Percentiles rank a stretch among this genome's conserved stretches.
Evolutionary conservation across 2,797 vertebrate species (phyloP).

Genomic region (Acrossocheilus fasciatus): DNA sequence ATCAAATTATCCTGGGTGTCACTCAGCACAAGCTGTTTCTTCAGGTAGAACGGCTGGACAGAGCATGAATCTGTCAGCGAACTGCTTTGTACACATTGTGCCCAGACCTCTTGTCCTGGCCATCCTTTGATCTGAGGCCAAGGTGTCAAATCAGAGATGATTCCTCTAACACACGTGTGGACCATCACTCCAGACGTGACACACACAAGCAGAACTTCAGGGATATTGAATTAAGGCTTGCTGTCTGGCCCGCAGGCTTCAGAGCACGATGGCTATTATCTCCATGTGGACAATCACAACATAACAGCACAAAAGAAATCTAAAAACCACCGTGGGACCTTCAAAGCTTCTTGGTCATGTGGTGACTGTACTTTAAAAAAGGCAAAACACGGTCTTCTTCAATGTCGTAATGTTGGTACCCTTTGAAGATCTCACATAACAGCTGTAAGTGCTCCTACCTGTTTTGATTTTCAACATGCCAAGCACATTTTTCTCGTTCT

Average conservation of each 20-base stretch:
- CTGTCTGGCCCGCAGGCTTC: slow-evolving; percentile 56
- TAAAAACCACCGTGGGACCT: slow-evolving; percentile 4
- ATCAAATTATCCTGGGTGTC: slow-evolving; percentile 59
- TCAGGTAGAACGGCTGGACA: slow-evolving; percentile 68
- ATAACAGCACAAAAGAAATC: slow-evolving; percentile 1
- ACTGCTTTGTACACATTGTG: slow-evolving; percentile 56
- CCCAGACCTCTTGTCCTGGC: slow-evolving; percentile 58
- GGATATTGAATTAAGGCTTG: slow-evolving; percentile 78
- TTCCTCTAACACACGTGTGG: slow-evolving; percentile 66
- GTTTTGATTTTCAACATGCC: slow-evolving; percentile 37
- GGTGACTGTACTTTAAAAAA: no score
- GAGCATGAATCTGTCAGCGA: slow-evolving; percentile 66
- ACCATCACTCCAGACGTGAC: slow-evolving; percentile 61
- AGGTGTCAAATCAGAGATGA: slow-evolving; percentile 68
- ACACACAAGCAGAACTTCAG: slow-evolving; percentile 60
- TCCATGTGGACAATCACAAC: slow-evolving; percentile 27
- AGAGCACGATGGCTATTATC: slow-evolving; percentile 23
- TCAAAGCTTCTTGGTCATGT: background rate
- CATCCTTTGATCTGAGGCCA: slow-evolving; percentile 73
- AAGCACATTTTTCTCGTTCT: slow-evolving; percentile 27
- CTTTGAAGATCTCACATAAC: slow-evolving; percentile 28
- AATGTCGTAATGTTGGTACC: background rate
- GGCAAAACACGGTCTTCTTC: background rate
- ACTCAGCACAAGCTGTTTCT: slow-evolving; percentile 61
- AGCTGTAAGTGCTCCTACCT: slow-evolving; percentile 28